Base-by-base conservation (phyloP, 2,797 vertebrate genomes). In the Tokudaia tokunoshimensis region DNA sequence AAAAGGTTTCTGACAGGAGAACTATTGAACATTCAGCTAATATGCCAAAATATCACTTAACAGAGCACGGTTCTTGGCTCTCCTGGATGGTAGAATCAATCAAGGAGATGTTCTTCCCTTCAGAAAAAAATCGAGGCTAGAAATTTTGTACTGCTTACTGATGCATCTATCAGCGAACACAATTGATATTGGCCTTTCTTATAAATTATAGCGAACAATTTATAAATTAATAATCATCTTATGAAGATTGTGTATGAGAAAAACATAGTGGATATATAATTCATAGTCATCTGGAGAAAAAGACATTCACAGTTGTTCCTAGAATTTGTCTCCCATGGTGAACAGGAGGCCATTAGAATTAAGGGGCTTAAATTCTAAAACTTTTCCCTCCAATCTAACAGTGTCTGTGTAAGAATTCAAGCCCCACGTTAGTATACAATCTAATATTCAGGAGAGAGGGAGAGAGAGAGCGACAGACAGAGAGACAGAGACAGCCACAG, bases 11-110 rank as follows among this genome's bases (percentile, higher is more conserved):
- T 94, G 72, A 92, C 47, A 81, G 72, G 44, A 86, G 7, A 85
- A 37, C 74, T 85, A 92, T 57, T 93, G 52, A 97, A 93, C 78
- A 82, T 41, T 59, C 65, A 91, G 67, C 52, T 93, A 74, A 92
- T 26, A 13, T 78, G 34, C n/a, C n/a, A 75, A 90, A 70, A 78
- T 92, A 44, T n/a, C n/a, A 90, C 89, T 70, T 59, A 76, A 61
- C 41, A 78, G 26, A 91, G 24, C 20, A 5, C 50, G 44, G 63
- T 52, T 94, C 67, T 95, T 74, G 67, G 50, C 34, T 91, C 6
- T 91, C 61, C 67, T 59, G 5, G 80, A 70, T 5, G 0, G 65
- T 89, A 87, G 75, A 90, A 95, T 70, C 75, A 70, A 55, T 20
- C 50, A 11, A 89, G 50, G 79, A 97, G 59, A n/a, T 85, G 50